Percentiles rank a stretch among this genome's conserved stretches.
Conservation (phyloP, 2,888 invertebrate species). For the Torymus tubicola region DNA sequence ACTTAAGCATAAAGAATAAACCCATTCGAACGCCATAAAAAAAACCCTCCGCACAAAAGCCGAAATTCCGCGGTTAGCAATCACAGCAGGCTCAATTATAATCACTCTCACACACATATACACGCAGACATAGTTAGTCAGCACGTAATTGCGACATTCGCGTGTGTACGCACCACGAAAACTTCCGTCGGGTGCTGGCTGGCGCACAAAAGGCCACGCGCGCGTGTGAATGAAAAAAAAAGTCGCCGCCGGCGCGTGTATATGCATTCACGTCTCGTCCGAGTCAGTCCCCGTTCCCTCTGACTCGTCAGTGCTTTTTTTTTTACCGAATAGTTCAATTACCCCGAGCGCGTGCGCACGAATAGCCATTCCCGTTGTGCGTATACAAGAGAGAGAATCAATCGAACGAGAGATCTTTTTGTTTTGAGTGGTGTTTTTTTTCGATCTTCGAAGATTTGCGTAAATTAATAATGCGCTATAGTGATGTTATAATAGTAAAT, state of each 20-base stretch:
- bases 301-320: conserved; percentile 16
- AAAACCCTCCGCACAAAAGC: neutral
- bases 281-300: conserved; percentile 23
- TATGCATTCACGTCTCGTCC: conserved; percentile 44
- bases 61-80: conserved; percentile 18
- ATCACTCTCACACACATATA: conserved; percentile 16
- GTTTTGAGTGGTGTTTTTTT: neutral
- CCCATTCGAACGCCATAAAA: neutral
- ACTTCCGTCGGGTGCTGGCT: conserved; percentile 32
- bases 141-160: conserved; percentile 39
- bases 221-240: conserved; percentile 35
- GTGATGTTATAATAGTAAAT: neutral
- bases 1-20: conserved; percentile 18
- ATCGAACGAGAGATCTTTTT: neutral
- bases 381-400: neutral
- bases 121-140: conserved; percentile 4
- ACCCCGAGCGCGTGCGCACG: conserved; percentile 13
- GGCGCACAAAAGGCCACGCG: conserved; percentile 32
- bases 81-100: conserved; percentile 19
- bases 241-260: neutral
- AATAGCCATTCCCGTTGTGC: conserved; percentile 11
- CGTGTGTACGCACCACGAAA: conserved; percentile 21
- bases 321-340: conserved; percentile 35
- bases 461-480: neutral
- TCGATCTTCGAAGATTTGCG: neutral